A percentile compares a stretch with the other conserved stretches of the same genome.
Conservation (phyloP, 2,797 vertebrate genomes). For the Calcarius lapponicus region DNA sequence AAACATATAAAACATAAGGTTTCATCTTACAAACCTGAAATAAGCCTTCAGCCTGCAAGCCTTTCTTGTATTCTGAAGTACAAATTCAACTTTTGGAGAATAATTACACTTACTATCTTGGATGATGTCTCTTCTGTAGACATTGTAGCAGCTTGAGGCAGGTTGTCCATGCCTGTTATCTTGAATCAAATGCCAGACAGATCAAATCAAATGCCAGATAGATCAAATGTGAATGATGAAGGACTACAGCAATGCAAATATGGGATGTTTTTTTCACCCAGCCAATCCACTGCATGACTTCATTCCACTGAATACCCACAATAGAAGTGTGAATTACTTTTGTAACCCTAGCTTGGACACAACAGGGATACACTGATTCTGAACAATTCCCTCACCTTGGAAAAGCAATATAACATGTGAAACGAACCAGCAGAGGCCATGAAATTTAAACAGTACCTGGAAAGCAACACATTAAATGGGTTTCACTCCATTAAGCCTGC, state of each 20-base stretch:
- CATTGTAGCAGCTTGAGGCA: background rate
- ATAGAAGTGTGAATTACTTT: background rate
- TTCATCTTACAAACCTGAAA: background rate
- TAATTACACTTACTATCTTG: background rate
- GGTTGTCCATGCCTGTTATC: background rate
- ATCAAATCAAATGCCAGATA: background rate
- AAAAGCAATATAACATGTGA: background rate
- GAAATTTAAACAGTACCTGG: background rate
- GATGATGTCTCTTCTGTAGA: background rate
- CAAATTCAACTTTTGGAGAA: background rate
- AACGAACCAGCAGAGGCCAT: background rate
- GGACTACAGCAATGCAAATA: background rate
- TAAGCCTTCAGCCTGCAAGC: background rate
- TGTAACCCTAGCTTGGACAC: background rate
- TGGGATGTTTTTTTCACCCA: rapidly evolving
- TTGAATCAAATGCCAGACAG: background rate
- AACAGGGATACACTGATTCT: background rate
- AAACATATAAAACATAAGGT: background rate
- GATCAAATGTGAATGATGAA: background rate
- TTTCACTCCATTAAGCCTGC: background rate
- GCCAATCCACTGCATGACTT: background rate
- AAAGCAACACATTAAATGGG: background rate
- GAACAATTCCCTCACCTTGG: background rate
- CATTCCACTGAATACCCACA: background rate
- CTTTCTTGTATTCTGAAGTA: background rate